Conservation (phyloP, 2,113 vertebrate species). For the Rana temporaria region DNA sequence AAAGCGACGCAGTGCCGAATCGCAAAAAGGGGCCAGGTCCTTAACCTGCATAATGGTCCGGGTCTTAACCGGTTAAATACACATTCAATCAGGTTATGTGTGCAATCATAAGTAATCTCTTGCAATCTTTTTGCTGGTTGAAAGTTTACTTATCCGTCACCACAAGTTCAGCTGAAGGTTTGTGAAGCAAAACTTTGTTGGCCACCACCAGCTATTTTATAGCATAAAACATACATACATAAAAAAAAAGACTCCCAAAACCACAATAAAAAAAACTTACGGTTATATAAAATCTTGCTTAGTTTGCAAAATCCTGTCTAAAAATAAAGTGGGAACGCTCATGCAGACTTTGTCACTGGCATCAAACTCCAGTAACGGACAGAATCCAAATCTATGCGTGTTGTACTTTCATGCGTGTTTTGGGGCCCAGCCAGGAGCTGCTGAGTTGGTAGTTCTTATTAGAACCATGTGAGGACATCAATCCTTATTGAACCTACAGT, state of each 20-base stretch:
- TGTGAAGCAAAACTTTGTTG: neutral
- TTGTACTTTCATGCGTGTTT: conserved; percentile 65
- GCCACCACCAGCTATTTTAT: neutral
- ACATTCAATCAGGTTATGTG: too few species aligned
- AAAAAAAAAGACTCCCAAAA: neutral
- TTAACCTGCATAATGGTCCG: too few species aligned
- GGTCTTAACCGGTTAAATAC: too few species aligned
- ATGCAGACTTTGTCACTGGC: conserved; percentile 24
- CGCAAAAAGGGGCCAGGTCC: too few species aligned
- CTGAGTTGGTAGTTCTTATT: conserved; percentile 60
- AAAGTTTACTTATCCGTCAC: too few species aligned
- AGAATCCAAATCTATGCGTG: conserved; percentile 23
- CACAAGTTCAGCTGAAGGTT: neutral
- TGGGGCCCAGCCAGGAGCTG: conserved; percentile 63
- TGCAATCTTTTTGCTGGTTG: too few species aligned
- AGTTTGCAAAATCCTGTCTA: neutral
- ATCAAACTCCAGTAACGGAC: neutral
- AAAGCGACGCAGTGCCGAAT: too few species aligned
- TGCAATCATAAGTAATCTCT: too few species aligned
- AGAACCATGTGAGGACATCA: conserved; percentile 64
- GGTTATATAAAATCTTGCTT: neutral
- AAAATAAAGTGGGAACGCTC: conserved; percentile 5
- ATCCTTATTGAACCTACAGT: neutral
- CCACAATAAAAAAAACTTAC: neutral
- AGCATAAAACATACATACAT: neutral